Evolutionary conservation across 2,113 vertebrate species (phyloP).

Genomic region (crab-eating macaque (Macaca fascicularis)): T2T-MFA8v1.1 NC_088394.1:64563501-64564000

Average conservation of each 20-base stretch:
- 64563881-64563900: not conserved
- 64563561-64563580: not conserved
- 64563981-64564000: not conserved
- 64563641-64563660: too few species aligned
- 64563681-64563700: too few species aligned
- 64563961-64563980: not conserved
- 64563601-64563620: too few species aligned
- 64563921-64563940: slow-evolving; percentile 42
- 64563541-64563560: not conserved
- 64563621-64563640: too few species aligned
- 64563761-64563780: too few species aligned
- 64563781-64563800: too few species aligned
- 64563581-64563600: not conserved
- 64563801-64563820: too few species aligned
- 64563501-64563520: not conserved
- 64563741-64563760: too few species aligned
- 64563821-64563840: too few species aligned
- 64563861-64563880: slow-evolving; percentile 26
- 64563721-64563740: too few species aligned
- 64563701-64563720: too few species aligned
- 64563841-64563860: not conserved
- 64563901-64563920: slow-evolving; percentile 41
- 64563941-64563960: slow-evolving; percentile 50
- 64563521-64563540: not conserved
- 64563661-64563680: too few species aligned